Conservation (phyloP, 2,113 vertebrate genomes). For the Mystacornis crossleyi region DNA sequence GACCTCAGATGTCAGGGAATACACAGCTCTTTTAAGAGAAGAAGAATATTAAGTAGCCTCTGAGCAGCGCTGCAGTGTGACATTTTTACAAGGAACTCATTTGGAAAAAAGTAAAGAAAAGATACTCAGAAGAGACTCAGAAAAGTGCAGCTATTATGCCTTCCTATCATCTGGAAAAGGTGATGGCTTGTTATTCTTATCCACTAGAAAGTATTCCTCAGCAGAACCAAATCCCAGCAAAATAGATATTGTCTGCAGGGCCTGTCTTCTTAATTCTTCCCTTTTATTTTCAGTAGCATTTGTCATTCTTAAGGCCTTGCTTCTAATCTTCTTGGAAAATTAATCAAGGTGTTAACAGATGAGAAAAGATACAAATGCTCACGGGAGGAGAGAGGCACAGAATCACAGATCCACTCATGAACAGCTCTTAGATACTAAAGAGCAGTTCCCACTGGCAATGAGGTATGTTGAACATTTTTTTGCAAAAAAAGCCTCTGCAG, state of each 20-base stretch:
- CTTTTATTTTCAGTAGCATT: conserved; percentile 44
- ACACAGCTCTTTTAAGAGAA: conserved; percentile 19
- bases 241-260: not conserved
- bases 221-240: conserved; percentile 35
- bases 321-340: conserved; percentile 47
- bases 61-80: not conserved
- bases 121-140: not conserved
- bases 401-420: not conserved
- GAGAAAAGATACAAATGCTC: not conserved
- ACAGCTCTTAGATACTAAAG: not conserved
- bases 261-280: conserved; percentile 3
- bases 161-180: conserved; percentile 31
- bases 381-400: not conserved
- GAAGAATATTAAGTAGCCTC: conserved; percentile 27
- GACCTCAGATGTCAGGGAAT: not conserved
- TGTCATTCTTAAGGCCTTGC: not conserved
- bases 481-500: not conserved
- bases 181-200: not conserved
- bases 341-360: conserved; percentile 17
- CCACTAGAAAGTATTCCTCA: conserved; percentile 11
- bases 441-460: not conserved
- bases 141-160: conserved; percentile 3
- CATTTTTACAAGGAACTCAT: conserved; percentile 43
- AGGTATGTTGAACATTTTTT: not conserved
- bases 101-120: conserved; percentile 43